phyloP scores from a whole-genome alignment of 2,888 invertebrate genomes.

The Allygus modestus region DNA sequence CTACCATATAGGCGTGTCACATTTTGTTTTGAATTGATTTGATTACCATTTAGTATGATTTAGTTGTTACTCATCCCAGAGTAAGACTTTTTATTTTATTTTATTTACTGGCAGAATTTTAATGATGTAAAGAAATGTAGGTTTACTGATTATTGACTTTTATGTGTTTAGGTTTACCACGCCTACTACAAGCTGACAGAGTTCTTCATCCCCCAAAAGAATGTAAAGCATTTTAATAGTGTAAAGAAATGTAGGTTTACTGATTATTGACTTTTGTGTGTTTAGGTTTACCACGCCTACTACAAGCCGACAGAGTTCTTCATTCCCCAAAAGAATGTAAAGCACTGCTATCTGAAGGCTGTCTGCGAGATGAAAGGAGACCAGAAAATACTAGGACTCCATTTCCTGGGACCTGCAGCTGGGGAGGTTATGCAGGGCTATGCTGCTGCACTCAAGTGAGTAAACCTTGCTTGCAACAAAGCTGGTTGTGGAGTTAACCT shows the following conservation, averaged over 20 bases:
- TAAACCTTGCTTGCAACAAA: slow-evolving; percentile 57
- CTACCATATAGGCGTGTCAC: too few species aligned
- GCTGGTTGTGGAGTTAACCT: too few species aligned
- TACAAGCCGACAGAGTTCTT: slow-evolving; percentile 98
- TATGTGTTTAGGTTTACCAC: slow-evolving; percentile 86
- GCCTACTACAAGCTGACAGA: slow-evolving; percentile 97
- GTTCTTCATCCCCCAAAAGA: slow-evolving; percentile 94
- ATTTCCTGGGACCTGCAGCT: slow-evolving; percentile 93
- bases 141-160: too few species aligned
- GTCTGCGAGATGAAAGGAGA: slow-evolving; percentile 82
- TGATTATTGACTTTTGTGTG: too few species aligned
- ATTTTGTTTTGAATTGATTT: too few species aligned
- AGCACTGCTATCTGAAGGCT: slow-evolving; percentile 94
- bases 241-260: too few species aligned
- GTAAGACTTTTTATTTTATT: too few species aligned
- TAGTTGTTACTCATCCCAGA: too few species aligned
- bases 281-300: slow-evolving; percentile 90
- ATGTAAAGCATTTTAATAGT: too few species aligned
- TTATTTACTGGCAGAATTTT: too few species aligned
- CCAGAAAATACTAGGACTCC: slow-evolving; percentile 90
- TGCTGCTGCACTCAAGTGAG: slow-evolving; percentile 91
- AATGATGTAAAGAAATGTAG: too few species aligned
- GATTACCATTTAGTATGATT: too few species aligned
- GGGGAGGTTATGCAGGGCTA: slow-evolving; percentile 98
- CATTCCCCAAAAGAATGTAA: slow-evolving; percentile 91